A percentile compares a stretch with the other conserved stretches of the same genome.
Evolutionary conservation across 2,797 vertebrate species (phyloP).

Genomic region (Sitta carolinensis): DNA sequence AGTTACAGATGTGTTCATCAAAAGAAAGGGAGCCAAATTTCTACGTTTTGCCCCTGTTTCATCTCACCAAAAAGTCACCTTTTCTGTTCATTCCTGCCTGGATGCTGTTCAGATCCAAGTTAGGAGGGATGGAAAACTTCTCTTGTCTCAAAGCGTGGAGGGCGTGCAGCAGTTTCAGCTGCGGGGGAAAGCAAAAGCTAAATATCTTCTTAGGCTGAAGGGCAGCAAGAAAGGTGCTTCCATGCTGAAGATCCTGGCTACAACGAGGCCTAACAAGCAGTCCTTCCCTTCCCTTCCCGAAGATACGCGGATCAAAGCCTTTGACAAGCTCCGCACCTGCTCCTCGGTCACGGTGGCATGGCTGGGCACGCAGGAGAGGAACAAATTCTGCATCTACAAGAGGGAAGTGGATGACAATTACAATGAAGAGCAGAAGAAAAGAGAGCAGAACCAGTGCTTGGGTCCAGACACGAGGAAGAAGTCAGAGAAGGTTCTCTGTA

Average conservation of each 20-base stretch:
- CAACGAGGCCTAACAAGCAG: conserved; percentile 89
- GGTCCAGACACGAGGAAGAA: conserved; percentile 92
- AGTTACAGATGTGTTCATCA: conserved; percentile 91
- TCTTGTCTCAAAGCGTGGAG: conserved; percentile 92
- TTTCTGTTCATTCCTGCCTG: conserved; percentile 91
- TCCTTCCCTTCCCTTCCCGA: conserved; percentile 93
- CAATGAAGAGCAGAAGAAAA: conserved; percentile 87
- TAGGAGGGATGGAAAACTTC: conserved; percentile 89
- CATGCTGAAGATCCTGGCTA: conserved; percentile 89
- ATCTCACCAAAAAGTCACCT: conserved; percentile 92
- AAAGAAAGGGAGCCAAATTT: conserved; percentile 90
- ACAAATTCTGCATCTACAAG: conserved; percentile 96
- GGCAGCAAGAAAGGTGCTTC: conserved; percentile 93
- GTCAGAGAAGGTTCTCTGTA: conserved; percentile 96
- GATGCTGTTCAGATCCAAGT: conserved; percentile 92
- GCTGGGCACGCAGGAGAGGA: conserved; percentile 97
- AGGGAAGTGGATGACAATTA: conserved; percentile 89
- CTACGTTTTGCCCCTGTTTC: conserved; percentile 92
- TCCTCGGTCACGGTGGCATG: conserved; percentile 93
- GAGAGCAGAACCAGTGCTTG: conserved; percentile 94
- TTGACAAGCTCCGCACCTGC: conserved; percentile 96
- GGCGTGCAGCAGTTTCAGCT: conserved; percentile 93
- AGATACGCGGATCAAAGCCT: conserved; percentile 95
- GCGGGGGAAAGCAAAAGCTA: conserved; percentile 93
- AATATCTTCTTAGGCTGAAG: conserved; percentile 90